Evolutionary conservation across 1,140 invertebrate species (phyloP).

Genomic region (Leptopilina clavipes): DNA sequence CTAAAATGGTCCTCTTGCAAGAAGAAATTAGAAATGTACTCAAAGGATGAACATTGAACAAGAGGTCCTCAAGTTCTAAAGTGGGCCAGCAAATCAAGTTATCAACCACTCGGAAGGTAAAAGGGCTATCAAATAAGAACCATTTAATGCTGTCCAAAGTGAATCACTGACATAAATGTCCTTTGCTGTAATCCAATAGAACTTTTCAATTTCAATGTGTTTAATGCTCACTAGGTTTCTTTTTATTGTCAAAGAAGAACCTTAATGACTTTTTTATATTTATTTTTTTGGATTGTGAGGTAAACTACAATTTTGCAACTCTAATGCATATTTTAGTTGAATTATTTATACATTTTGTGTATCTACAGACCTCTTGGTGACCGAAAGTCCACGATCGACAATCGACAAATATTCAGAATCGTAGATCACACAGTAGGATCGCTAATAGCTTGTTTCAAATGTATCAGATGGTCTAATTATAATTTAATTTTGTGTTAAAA

Average conservation of each 20-base stretch:
- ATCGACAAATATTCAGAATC: too few relatives aligned
- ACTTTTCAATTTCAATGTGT: not conserved
- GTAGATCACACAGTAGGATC: too few relatives aligned
- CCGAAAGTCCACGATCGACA: too few relatives aligned
- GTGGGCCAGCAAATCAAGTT: constrained; percentile 63
- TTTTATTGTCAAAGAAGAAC: not conserved
- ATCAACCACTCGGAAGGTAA: constrained; percentile 64
- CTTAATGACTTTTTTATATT: not conserved
- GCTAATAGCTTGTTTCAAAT: too few relatives aligned
- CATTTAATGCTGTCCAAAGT: constrained; percentile 60
- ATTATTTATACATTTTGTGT: too few relatives aligned
- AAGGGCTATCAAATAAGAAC: constrained; percentile 62
- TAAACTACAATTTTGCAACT: too few relatives aligned
- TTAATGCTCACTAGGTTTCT: not conserved
- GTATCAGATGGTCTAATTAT: too few relatives aligned
- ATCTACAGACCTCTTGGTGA: too few relatives aligned
- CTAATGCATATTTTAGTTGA: too few relatives aligned
- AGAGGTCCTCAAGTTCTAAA: constrained; percentile 57
- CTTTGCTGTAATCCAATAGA: not conserved
- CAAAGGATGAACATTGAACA: not conserved
- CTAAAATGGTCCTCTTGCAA: not conserved
- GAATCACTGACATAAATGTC: constrained; percentile 50
- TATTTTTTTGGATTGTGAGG: too few relatives aligned
- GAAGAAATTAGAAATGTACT: constrained; percentile 15
- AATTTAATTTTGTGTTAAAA: too few relatives aligned